A percentile compares a stretch with the other conserved stretches of the same genome.
Conservation (phyloP, 2,888 invertebrate species). For the Pardosa pseudoannulata region DNA sequence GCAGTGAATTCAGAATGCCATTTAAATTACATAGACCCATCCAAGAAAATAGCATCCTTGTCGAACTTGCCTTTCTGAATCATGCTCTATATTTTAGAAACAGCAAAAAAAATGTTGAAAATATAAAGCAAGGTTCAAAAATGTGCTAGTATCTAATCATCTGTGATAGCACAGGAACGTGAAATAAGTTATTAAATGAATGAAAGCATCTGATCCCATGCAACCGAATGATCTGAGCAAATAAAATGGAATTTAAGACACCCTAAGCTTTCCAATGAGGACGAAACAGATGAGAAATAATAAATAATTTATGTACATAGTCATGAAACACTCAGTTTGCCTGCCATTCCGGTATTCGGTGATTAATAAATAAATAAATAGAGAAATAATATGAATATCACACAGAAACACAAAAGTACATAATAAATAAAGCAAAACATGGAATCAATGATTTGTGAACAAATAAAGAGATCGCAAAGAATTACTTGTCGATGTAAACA, state of each 20-base stretch:
- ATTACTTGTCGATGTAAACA: too few relatives aligned
- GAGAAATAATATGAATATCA: not conserved
- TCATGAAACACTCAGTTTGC: constrained; percentile 1
- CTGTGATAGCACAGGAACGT: not conserved
- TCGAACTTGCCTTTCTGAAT: not conserved
- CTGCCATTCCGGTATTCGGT: not conserved
- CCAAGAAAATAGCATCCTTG: not conserved
- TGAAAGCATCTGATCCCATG: not conserved
- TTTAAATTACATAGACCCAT: not conserved
- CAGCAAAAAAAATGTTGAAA: not conserved
- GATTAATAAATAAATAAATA: constrained; percentile 1
- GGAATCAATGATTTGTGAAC: too few relatives aligned
- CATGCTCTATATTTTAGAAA: constrained; percentile 6
- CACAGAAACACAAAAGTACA: too few relatives aligned
- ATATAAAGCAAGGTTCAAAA: constrained; percentile 11
- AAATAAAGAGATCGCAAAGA: too few relatives aligned
- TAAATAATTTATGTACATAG: constrained; percentile 11
- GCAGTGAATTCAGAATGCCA: not conserved
- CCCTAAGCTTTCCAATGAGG: not conserved
- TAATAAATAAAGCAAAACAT: too few relatives aligned
- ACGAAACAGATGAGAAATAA: not conserved
- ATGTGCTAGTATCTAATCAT: not conserved
- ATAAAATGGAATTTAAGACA: not conserved
- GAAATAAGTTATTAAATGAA: constrained; percentile 1
- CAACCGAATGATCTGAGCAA: not conserved